A percentile compares a stretch with the other conserved stretches of the same genome.
Evolutionary conservation across 2,797 vertebrate species (phyloP).

Genomic region (Tolypeutes matacus): DNA sequence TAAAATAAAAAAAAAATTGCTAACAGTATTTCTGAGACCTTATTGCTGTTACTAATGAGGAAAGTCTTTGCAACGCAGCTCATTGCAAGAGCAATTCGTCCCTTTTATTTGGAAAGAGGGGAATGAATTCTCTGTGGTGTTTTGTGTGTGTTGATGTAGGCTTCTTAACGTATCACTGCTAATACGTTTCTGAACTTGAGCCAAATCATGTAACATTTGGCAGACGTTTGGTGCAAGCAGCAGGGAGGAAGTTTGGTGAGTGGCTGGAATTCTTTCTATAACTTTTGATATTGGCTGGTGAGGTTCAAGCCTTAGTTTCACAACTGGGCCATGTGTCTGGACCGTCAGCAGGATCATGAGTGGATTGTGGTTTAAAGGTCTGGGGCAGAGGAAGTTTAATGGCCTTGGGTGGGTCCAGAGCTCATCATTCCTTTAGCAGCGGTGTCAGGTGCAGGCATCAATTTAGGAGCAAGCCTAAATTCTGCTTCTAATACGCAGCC

Average conservation of each 20-base stretch:
- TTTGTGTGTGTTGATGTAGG: background rate
- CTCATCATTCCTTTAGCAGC: background rate
- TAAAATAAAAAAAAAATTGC: constrained; percentile 56
- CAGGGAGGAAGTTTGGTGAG: background rate
- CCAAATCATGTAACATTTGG: background rate
- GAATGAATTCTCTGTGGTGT: background rate
- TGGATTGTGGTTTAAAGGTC: background rate
- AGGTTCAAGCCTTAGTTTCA: background rate
- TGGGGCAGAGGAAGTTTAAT: too few species aligned
- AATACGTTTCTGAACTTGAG: background rate
- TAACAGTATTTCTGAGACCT: constrained; percentile 73
- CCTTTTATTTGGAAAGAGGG: constrained; percentile 70
- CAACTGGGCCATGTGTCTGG: background rate
- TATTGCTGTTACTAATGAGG: constrained; percentile 29
- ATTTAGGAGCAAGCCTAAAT: background rate
- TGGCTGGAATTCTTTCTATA: background rate
- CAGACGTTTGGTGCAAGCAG: background rate
- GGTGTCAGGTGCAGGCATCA: background rate
- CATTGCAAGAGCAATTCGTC: constrained; percentile 69
- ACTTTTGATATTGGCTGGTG: background rate
- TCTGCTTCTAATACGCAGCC: background rate
- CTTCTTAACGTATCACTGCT: background rate
- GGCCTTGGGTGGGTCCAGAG: background rate
- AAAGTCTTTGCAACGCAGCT: constrained; percentile 64
- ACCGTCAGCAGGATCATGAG: background rate